Conservation (phyloP, 2,797 vertebrate species). For the Momotus momota region DNA sequence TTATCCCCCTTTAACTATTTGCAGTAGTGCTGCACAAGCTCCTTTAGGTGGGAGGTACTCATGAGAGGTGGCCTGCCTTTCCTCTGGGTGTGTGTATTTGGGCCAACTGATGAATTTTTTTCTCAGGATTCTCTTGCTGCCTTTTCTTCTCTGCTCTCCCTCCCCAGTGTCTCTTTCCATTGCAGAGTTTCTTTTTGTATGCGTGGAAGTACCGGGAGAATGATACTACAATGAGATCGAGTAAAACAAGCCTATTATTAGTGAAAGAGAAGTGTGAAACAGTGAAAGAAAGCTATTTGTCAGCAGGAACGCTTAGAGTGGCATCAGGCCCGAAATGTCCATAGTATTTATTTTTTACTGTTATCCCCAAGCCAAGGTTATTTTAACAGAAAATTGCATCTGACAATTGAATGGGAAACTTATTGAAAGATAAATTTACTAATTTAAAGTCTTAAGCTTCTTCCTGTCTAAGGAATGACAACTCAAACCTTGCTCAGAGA, state of each 20-base stretch:
- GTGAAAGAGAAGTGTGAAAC: not conserved
- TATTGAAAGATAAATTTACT: not conserved
- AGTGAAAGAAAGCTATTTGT: not conserved
- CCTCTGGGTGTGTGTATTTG: accelerated
- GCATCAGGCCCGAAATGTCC: not conserved
- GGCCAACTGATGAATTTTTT: not conserved
- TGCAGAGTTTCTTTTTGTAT: not conserved
- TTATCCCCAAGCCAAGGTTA: not conserved
- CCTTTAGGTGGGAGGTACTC: not conserved
- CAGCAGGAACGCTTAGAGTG: not conserved
- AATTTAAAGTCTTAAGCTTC: not conserved
- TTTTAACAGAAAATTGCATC: not conserved
- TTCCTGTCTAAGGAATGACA: not conserved
- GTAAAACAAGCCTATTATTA: not conserved
- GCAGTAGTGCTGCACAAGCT: not conserved
- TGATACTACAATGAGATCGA: not conserved
- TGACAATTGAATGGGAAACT: not conserved
- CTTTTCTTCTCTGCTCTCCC: not conserved
- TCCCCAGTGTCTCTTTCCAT: not conserved
- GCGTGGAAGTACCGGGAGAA: not conserved
- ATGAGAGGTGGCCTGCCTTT: not conserved
- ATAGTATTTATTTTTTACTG: not conserved
- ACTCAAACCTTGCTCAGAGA: not conserved
- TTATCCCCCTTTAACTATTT: not conserved
- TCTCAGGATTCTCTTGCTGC: not conserved